Evolutionary conservation across 2,113 vertebrate species (phyloP).

Genomic region (Vicugna pacos): DNA sequence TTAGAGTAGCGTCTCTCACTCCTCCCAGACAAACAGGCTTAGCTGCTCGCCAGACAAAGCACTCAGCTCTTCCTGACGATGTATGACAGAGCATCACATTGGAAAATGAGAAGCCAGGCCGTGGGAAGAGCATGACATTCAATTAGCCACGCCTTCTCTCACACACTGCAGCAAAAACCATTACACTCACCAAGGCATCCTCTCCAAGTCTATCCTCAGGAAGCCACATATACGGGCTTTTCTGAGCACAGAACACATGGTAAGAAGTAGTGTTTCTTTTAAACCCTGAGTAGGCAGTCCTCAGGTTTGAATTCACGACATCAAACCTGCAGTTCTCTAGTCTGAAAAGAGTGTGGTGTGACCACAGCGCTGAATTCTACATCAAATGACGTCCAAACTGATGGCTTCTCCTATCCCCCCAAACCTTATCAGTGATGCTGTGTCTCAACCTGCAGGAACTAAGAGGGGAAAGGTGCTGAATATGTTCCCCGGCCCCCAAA

Average conservation of each 20-base stretch:
- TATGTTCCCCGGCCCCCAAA: not conserved
- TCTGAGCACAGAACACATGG: not conserved
- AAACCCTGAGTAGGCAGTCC: not conserved
- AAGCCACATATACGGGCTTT: not conserved
- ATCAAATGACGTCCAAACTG: not conserved
- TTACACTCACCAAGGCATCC: not conserved
- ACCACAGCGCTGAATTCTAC: not conserved
- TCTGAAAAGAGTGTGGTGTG: not conserved
- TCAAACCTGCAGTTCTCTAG: not conserved
- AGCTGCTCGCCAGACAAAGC: constrained; percentile 50
- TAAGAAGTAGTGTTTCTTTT: not conserved
- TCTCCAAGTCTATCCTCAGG: not conserved
- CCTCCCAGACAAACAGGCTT: constrained; percentile 67
- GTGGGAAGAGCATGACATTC: constrained; percentile 21
- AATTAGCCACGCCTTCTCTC: not conserved
- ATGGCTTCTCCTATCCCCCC: not conserved
- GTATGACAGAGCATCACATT: constrained; percentile 27
- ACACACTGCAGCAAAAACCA: not conserved
- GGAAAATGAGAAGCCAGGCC: constrained; percentile 22
- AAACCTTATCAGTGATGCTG: not conserved
- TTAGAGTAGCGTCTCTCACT: not conserved
- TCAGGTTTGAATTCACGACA: not conserved
- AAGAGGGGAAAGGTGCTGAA: not conserved
- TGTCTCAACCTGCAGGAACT: not conserved
- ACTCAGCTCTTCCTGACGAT: constrained; percentile 49